These are phyloP conservation scores for Dynastes hyllus DNA, from an alignment of 2,888 invertebrate species.

Conservation along the genomic window DNA sequence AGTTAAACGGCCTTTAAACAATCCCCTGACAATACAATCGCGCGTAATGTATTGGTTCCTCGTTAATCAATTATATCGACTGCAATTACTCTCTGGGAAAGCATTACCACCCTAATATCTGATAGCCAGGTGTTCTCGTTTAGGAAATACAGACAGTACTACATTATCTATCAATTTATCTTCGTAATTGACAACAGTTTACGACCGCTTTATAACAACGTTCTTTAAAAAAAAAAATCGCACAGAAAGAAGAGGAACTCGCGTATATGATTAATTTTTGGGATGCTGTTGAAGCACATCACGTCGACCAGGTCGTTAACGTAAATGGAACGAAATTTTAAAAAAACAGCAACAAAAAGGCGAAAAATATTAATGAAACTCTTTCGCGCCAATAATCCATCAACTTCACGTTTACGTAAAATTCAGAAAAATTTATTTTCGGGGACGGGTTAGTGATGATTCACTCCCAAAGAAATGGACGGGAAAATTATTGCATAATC, in stretches of 20 bases:
- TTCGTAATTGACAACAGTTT: conserved; percentile 47
- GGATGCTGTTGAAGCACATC: conserved; percentile 22
- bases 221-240: not conserved
- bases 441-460: conserved; percentile 34
- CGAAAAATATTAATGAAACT: conserved; percentile 43
- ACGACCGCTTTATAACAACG: conserved; percentile 29
- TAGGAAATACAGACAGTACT: conserved; percentile 32
- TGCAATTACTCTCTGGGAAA: conserved; percentile 37
- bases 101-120: conserved; percentile 26
- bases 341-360: conserved; percentile 19
- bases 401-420: conserved; percentile 37
- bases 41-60: conserved; percentile 17
- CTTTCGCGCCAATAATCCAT: conserved; percentile 36
- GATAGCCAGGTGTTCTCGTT: conserved; percentile 38
- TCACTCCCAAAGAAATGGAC: not conserved
- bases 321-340: conserved; percentile 27
- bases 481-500: not conserved
- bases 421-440: conserved; percentile 17
- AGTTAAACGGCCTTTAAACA: conserved; percentile 5
- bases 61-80: conserved; percentile 39
- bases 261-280: conserved; percentile 30
- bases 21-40: not conserved
- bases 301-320: conserved; percentile 24
- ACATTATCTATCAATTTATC: conserved; percentile 46
- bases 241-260: conserved; percentile 9